These are phyloP conservation scores for Melanostigma gelatinosum DNA, from an alignment of 2,113 vertebrate genomes.

Conservation along the genomic window DNA sequence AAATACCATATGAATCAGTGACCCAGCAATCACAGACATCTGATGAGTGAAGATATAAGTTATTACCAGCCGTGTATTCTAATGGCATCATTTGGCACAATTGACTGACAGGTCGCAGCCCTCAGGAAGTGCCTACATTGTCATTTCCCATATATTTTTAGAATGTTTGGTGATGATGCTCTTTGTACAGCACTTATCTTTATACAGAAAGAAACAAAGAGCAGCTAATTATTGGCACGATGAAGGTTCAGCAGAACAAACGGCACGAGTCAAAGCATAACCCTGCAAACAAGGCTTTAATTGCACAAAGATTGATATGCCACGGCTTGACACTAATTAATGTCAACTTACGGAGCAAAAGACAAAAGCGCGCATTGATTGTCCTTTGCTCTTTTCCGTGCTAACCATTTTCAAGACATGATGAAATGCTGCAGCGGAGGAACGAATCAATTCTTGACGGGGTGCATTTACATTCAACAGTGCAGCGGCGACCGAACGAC, in stretches of 20 bases:
- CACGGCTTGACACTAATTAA: constrained; percentile 63
- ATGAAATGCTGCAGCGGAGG: constrained; percentile 25
- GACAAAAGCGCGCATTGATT: constrained; percentile 51
- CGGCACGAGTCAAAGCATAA: constrained; percentile 42
- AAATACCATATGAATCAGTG: background rate
- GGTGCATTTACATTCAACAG: constrained; percentile 38
- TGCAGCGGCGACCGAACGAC: constrained; percentile 1
- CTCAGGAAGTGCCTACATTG: constrained; percentile 34
- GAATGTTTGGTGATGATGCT: constrained; percentile 39
- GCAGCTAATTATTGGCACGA: constrained; percentile 53
- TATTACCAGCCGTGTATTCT: constrained; percentile 2
- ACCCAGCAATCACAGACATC: background rate
- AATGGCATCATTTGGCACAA: constrained; percentile 28
- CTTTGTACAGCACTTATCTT: constrained; percentile 32
- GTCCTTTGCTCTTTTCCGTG: constrained; percentile 27
- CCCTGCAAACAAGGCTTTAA: constrained; percentile 56
- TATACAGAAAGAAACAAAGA: constrained; percentile 55
- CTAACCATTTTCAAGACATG: constrained; percentile 41
- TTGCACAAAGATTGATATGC: constrained; percentile 57
- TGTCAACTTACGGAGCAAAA: constrained; percentile 38
- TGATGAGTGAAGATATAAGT: background rate
- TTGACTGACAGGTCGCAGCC: constrained; percentile 22
- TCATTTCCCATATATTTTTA: constrained; percentile 35
- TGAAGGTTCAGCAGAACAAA: constrained; percentile 45
- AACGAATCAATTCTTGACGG: constrained; percentile 49